phyloP scores from a whole-genome alignment of 2,797 vertebrate species.

The Scomberomorus guttatus region DNA sequence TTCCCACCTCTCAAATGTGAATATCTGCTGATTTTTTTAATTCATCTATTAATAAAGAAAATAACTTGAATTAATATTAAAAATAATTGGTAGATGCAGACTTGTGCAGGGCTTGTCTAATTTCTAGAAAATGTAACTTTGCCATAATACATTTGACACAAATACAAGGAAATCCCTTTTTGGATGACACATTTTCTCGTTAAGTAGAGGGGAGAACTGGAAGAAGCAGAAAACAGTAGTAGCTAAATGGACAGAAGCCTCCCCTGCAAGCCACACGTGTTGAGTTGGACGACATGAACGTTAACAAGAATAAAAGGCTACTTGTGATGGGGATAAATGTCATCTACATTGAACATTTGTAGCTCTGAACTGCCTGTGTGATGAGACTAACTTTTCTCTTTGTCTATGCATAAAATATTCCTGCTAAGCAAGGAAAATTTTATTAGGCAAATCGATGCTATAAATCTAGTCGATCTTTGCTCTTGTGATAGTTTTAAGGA shows the following conservation, averaged over 20 bases:
- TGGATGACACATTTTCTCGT: not conserved
- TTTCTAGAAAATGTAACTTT: not conserved
- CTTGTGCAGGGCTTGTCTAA: not conserved
- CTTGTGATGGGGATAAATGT: constrained; percentile 5
- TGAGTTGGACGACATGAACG: constrained; percentile 15
- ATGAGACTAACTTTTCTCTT: not conserved
- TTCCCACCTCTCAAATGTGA: not conserved
- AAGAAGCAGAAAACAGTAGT: not conserved
- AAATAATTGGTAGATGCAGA: too few relatives aligned
- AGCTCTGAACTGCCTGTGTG: not conserved
- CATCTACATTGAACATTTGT: constrained; percentile 6
- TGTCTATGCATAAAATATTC: constrained; percentile 7
- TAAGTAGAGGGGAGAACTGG: not conserved
- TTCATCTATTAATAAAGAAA: too few relatives aligned
- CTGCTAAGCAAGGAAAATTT: not conserved
- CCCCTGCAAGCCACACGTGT: not conserved
- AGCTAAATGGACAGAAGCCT: not conserved
- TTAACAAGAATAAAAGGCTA: not conserved
- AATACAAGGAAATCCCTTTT: not conserved
- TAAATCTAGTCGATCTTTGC: constrained; percentile 22
- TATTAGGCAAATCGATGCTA: constrained; percentile 6
- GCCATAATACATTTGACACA: not conserved
- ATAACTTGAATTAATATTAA: too few relatives aligned
- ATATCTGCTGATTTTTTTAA: not conserved
- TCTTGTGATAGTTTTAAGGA: constrained; percentile 50